Percentiles rank a stretch among this genome's conserved stretches.
These are phyloP conservation scores for Lasioglossum calceatum DNA, from an alignment of 2,888 invertebrate genomes.

Conservation along the genomic window DNA sequence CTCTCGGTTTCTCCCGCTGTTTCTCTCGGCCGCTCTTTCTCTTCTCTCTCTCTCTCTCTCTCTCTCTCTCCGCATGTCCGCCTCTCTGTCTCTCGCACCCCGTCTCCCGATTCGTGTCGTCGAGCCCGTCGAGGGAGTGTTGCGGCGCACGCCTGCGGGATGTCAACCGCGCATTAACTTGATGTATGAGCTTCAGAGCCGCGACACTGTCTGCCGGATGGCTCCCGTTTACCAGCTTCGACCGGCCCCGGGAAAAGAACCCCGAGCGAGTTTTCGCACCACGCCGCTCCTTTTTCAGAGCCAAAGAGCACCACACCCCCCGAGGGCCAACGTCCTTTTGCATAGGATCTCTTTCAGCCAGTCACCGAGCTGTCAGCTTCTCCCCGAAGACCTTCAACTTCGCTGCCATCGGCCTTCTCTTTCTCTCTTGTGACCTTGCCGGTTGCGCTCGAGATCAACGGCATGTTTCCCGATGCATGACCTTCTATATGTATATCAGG, in stretches of 20 bases:
- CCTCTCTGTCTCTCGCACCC: background rate
- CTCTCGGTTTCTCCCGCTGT: slow-evolving; percentile 16
- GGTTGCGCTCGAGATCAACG: background rate
- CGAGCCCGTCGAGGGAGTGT: slow-evolving; percentile 48
- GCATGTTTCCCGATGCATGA: background rate
- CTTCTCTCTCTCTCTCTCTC: background rate
- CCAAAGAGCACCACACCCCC: slow-evolving; percentile 22
- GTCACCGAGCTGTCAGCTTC: background rate
- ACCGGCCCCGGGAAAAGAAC: slow-evolving; percentile 35
- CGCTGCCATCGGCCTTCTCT: background rate
- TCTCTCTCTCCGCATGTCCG: background rate
- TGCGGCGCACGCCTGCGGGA: slow-evolving; percentile 64
- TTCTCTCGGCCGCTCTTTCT: background rate
- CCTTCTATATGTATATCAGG: background rate
- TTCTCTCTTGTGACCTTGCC: background rate
- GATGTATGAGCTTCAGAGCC: slow-evolving; percentile 72
- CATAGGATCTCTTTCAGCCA: slow-evolving; percentile 25
- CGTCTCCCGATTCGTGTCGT: slow-evolving; percentile 58
- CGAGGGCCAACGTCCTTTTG: slow-evolving; percentile 4
- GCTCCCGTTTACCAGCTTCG: slow-evolving; percentile 60
- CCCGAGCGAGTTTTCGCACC: slow-evolving; percentile 60
- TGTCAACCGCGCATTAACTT: slow-evolving; percentile 73
- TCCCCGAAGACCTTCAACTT: slow-evolving; percentile 17
- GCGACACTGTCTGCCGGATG: slow-evolving; percentile 66
- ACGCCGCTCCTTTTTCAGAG: slow-evolving; percentile 45